A percentile compares a stretch with the other conserved stretches of the same genome.
These are phyloP conservation scores for Diarsia brunnea DNA, from an alignment of 2,888 invertebrate species.

Conservation along the genomic window DNA sequence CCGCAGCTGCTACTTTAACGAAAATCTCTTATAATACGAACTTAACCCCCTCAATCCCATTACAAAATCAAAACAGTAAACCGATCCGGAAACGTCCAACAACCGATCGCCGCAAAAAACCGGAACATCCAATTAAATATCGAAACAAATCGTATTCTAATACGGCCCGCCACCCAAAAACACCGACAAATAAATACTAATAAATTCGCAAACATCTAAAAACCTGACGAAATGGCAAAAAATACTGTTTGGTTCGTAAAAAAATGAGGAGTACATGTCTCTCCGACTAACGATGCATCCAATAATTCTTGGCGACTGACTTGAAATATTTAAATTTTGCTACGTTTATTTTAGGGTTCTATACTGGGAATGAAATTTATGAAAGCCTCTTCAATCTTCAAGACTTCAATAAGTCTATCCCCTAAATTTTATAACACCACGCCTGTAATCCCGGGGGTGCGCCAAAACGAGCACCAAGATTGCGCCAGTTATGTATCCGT, in stretches of 20 bases:
- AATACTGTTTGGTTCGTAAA: constrained; percentile 70
- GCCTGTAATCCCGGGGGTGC: too few species aligned
- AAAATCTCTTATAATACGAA: too few species aligned
- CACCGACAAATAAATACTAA: constrained; percentile 80
- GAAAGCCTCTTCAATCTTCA: neutral
- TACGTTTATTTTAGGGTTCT: constrained; percentile 69
- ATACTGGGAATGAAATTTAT: accelerated
- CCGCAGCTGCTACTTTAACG: too few species aligned
- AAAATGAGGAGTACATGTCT: constrained; percentile 72
- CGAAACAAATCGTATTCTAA: constrained; percentile 71
- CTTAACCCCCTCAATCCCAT: constrained; percentile 25
- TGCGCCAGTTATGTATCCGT: too few species aligned
- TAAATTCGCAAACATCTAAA: constrained; percentile 83
- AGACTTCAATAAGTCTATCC: too few species aligned
- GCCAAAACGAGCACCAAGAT: too few species aligned
- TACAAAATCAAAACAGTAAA: too few species aligned
- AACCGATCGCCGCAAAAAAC: constrained; percentile 54
- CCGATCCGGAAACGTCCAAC: constrained; percentile 45
- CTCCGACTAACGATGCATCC: constrained; percentile 85
- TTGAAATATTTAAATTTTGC: constrained; percentile 83
- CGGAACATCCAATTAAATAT: constrained; percentile 69
- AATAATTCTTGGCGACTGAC: constrained; percentile 81
- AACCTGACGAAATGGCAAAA: constrained; percentile 84
- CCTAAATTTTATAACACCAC: too few species aligned
- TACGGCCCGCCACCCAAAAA: constrained; percentile 66